Percentiles rank a stretch among this genome's conserved stretches.
Conservation (phyloP, 92 coral and sea anemone species). For the Palythoa heliodiscus region DNA sequence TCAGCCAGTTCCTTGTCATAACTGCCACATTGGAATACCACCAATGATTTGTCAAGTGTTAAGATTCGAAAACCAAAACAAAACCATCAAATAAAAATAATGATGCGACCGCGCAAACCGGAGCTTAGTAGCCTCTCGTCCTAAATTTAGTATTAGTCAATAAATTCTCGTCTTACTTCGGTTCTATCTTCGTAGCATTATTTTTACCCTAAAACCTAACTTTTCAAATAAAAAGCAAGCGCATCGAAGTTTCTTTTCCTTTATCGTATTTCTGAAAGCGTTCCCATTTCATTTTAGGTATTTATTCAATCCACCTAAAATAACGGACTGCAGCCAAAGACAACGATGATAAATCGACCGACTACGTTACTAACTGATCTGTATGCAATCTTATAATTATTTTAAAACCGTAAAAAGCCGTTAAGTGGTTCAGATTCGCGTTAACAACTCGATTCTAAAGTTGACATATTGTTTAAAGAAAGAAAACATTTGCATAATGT, state of each 20-base stretch:
- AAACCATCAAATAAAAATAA: not conserved
- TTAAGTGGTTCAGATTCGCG: not conserved
- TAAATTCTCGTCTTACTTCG: not conserved
- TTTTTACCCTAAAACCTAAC: not conserved
- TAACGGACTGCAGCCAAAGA: not conserved
- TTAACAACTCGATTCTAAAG: not conserved
- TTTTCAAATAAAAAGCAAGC: not conserved
- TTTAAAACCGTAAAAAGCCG: not conserved
- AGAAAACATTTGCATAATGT: slow-evolving; percentile 48
- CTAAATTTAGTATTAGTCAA: not conserved
- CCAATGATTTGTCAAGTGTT: not conserved
- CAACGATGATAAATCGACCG: slow-evolving; percentile 31
- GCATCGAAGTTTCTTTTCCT: not conserved
- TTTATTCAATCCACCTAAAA: not conserved
- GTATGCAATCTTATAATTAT: not conserved
- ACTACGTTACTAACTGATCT: slow-evolving; percentile 14
- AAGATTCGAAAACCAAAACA: not conserved
- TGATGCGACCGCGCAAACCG: no score
- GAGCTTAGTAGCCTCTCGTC: slow-evolving; percentile 42
- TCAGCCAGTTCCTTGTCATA: not conserved
- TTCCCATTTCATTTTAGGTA: no score
- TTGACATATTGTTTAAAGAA: slow-evolving; percentile 13
- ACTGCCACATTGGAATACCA: not conserved
- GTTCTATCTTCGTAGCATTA: not conserved
- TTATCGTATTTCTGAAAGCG: no score